Evolutionary conservation across 1,140 invertebrate species (phyloP), one percentile per base, ranked within the genome.

Genomic region (Temnothorax curvispinosus): DNA sequence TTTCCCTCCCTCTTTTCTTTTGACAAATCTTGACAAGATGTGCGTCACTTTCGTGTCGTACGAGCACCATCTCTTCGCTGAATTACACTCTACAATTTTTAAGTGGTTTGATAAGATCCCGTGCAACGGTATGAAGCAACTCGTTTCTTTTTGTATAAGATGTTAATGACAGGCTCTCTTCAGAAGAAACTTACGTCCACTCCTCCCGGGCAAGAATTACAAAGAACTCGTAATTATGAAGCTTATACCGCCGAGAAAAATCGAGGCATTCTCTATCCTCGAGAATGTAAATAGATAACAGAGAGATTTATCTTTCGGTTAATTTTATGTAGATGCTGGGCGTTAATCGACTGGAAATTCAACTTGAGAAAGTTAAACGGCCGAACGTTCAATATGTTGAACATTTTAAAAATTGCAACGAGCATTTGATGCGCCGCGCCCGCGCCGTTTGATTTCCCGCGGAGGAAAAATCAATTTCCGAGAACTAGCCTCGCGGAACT

Each of bases 381-480:
- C 9, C 32, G 41, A 9, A n/a, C 32, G n/a, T 38, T 15, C 52
- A 7, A 35, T 38, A 35, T 38, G n/a, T 15, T 35, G 1, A 72
- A 47, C 27, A 47, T 50, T 50, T 62, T 13, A 47, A 47, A 41
- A 74, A 50, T 21, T 74, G 54, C 67, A 9, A 44, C 7, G 21
- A n/a, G 15, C 78, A 7, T 13, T n/a, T 32, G 52, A 21, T 56
- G 18, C 41, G 18, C 27, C 27, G 27, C 27, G 27, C 27, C 27
- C 27, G 27, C 27, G 27, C 41, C 32, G n/a, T 74, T 44, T 56
- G n/a, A 60, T 74, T 84, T 47, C 13, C 41, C 54, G 67, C 13
- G 3, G 21, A 50, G 69, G 38, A 75, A 84, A 75, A 84, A 84
- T 84, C 54, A 60, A 84, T 74, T 75, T 32, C 69, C 7, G 9